phyloP scores from a whole-genome alignment of 2,888 invertebrate species.

The Epinotia ramella region DNA sequence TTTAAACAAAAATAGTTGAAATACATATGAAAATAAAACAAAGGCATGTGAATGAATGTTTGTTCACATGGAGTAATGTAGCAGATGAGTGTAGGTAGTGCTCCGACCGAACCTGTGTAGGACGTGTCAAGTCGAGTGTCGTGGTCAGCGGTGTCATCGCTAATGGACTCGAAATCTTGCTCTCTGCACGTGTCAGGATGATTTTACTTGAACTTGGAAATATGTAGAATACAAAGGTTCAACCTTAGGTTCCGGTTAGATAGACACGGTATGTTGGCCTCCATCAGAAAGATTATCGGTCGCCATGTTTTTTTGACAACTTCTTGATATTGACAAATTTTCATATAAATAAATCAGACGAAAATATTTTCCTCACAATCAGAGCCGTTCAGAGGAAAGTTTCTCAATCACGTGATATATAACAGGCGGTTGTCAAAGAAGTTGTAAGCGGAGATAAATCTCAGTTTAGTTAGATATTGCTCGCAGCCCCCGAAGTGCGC shows the following conservation, averaged over 20 bases:
- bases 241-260: not conserved
- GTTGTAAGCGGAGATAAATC: slow-evolving; percentile 75
- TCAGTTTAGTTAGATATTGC: slow-evolving; percentile 73
- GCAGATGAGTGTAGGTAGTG: slow-evolving; percentile 37
- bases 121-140: slow-evolving; percentile 45
- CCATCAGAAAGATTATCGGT: not conserved
- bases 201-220: not conserved
- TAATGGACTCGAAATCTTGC: slow-evolving; percentile 41
- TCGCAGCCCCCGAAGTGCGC: slow-evolving; percentile 63
- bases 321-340: not conserved
- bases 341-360: slow-evolving; percentile 22
- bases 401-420: slow-evolving; percentile 67
- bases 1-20: slow-evolving; percentile 8
- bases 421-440: slow-evolving; percentile 71
- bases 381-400: slow-evolving; percentile 56
- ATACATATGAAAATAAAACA: slow-evolving; percentile 14
- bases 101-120: slow-evolving; percentile 12
- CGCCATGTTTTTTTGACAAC: not conserved
- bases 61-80: slow-evolving; percentile 21
- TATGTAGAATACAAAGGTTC: not conserved
- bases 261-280: not conserved
- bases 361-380: slow-evolving; percentile 43
- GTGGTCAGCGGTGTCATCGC: slow-evolving; percentile 36
- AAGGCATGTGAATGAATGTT: slow-evolving; percentile 34
- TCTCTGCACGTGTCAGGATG: slow-evolving; percentile 29